These are phyloP conservation scores for Eubasilissa regina DNA, from an alignment of 1,140 invertebrate species.

Conservation along the genomic window DNA sequence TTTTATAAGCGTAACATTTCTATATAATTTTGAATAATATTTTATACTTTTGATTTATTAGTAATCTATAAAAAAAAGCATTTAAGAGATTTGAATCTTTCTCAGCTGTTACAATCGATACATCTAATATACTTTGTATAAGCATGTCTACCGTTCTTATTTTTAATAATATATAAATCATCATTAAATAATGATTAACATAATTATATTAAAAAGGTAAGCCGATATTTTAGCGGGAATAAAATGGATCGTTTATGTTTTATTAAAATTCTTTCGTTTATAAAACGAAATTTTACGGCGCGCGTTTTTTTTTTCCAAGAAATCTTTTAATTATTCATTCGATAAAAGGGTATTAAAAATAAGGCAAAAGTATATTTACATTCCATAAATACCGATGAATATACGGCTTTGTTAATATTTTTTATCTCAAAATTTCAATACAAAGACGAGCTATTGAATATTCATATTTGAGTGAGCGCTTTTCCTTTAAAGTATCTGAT, in stretches of 20 bases:
- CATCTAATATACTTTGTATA: no score
- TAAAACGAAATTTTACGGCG: not conserved
- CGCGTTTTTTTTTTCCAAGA: not conserved
- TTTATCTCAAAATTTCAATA: conserved; percentile 22
- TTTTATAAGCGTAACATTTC: no score
- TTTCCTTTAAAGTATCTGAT: conserved; percentile 4
- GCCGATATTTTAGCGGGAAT: not conserved
- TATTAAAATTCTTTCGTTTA: not conserved
- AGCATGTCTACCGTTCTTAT: no score
- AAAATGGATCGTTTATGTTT: not conserved
- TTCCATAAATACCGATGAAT: conserved; percentile 19
- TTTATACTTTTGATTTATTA: no score
- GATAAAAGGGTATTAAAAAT: conserved; percentile 29
- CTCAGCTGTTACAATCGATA: no score
- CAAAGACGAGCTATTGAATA: conserved; percentile 26
- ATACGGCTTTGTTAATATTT: conserved; percentile 16
- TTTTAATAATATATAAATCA: no score
- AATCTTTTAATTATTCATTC: conserved; percentile 25
- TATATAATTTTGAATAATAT: no score
- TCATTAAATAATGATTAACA: not conserved
- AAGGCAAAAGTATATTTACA: conserved; percentile 1
- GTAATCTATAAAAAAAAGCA: no score
- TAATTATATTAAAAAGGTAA: not conserved
- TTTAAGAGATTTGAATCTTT: no score
- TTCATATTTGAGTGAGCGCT: not conserved